Conservation (phyloP, 30 jellyfish, hydroid and myxozoan genomes). For the Hydra vulgaris region DNA sequence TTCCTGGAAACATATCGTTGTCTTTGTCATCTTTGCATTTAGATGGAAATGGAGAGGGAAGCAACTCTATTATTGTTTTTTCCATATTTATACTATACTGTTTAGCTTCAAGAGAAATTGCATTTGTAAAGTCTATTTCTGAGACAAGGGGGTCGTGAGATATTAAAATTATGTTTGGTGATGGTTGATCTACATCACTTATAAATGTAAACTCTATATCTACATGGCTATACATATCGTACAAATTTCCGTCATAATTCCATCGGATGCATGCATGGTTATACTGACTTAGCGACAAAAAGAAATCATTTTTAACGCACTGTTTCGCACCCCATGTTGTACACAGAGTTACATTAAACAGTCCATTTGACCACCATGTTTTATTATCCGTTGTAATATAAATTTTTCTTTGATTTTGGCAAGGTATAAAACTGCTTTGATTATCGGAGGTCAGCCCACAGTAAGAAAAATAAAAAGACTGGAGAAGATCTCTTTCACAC, state of each 20-base stretch:
- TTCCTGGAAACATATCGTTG: conserved; percentile 28
- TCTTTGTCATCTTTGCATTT: conserved; percentile 9
- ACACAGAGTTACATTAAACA: conserved; percentile 22
- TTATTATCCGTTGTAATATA: neutral
- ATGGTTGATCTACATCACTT: no score
- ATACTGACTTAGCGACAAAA: neutral
- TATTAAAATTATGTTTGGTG: neutral
- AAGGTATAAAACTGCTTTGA: neutral
- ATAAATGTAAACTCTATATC: neutral
- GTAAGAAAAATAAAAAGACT: conserved; percentile 5
- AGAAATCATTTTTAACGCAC: conserved; percentile 2
- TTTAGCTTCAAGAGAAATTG: neutral
- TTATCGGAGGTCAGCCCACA: conserved; percentile 13
- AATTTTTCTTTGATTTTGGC: neutral
- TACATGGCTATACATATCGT: conserved; percentile 25
- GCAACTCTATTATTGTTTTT: conserved; percentile 9
- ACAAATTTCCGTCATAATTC: conserved; percentile 24
- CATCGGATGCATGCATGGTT: conserved; percentile 24
- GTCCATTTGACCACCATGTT: conserved; percentile 9
- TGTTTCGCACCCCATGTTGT: conserved; percentile 25
- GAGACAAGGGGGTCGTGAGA: conserved; percentile 14
- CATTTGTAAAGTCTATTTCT: conserved; percentile 21
- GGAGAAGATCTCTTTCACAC: conserved; percentile 12
- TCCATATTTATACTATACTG: neutral
- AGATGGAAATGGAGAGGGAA: conserved; percentile 27